Evolutionary conservation across 2,113 vertebrate species (phyloP).

Genomic region (Cynoglossus semilaevis): DNA sequence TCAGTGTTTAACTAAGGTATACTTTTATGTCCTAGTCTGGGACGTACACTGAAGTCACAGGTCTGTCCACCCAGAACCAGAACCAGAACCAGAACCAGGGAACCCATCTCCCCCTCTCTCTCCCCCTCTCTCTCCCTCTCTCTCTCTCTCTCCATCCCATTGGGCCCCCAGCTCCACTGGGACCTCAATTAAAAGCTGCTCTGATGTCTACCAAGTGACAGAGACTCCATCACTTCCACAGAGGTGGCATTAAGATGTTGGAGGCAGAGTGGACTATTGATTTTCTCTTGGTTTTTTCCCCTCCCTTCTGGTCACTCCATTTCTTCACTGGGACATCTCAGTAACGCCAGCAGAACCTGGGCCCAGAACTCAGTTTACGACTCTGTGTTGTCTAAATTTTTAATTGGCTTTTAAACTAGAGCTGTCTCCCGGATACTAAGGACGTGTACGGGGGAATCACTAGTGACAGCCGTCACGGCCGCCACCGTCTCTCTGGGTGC

Average conservation of each 20-base stretch:
- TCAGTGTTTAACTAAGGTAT: too few species aligned
- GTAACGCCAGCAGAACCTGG: conserved; percentile 41
- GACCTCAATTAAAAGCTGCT: conserved; percentile 72
- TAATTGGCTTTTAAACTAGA: conserved; percentile 71
- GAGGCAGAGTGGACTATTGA: conserved; percentile 73
- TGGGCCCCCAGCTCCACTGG: conserved; percentile 40
- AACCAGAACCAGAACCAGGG: conserved; percentile 1
- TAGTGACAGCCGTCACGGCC: conserved; percentile 67
- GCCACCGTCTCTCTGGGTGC: conserved; percentile 40
- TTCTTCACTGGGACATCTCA: conserved; percentile 42
- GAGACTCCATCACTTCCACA: conserved; percentile 67
- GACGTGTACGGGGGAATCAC: conserved; percentile 61
- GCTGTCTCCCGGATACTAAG: conserved; percentile 30
- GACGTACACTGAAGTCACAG: conserved; percentile 17
- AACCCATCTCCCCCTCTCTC: conserved; percentile 16
- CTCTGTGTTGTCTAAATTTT: conserved; percentile 60
- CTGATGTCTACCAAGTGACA: conserved; percentile 70
- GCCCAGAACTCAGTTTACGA: conserved; percentile 67
- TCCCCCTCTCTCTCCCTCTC: too few species aligned
- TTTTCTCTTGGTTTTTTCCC: conserved; percentile 49
- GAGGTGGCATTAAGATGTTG: conserved; percentile 74
- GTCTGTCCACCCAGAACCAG: conserved; percentile 29
- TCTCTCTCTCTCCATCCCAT: conserved; percentile 34
- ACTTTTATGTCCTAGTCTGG: neutral
- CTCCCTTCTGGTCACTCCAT: conserved; percentile 34